A percentile compares a stretch with the other conserved stretches of the same genome.
These are phyloP conservation scores for Empidonax traillii DNA, from an alignment of 2,113 vertebrate genomes.

Conservation along the genomic window DNA sequence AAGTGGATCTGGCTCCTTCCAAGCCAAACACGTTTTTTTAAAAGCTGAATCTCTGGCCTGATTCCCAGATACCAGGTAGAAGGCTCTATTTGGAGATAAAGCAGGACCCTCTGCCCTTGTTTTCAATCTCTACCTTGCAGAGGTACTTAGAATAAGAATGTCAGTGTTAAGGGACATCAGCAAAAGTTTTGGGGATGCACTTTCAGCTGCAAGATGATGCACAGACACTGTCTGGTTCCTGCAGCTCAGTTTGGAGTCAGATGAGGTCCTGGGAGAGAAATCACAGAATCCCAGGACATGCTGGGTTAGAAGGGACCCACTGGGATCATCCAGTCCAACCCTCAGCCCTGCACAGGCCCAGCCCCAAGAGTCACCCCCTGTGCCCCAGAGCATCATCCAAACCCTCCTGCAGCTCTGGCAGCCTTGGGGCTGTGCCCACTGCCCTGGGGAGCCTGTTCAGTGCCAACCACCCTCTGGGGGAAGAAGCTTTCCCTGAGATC, in stretches of 20 bases:
- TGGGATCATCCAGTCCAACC: neutral
- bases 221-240: neutral
- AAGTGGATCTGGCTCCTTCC: neutral
- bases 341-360: neutral
- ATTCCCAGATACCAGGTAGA: neutral
- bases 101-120: neutral
- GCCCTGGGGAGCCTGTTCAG: neutral
- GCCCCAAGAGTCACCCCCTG: neutral
- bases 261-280: neutral
- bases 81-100: neutral
- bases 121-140: neutral
- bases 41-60: neutral
- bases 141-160: neutral
- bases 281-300: neutral
- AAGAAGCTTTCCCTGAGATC: neutral
- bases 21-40: constrained; percentile 12
- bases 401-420: neutral
- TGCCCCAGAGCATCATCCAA: neutral
- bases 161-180: neutral
- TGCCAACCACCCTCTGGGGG: neutral
- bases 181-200: neutral
- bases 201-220: neutral
- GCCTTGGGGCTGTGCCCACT: neutral
- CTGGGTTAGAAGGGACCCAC: neutral
- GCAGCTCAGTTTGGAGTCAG: neutral